Evolutionary conservation across 1,140 invertebrate species (phyloP).

Genomic region (Vanessa tameamea): DNA sequence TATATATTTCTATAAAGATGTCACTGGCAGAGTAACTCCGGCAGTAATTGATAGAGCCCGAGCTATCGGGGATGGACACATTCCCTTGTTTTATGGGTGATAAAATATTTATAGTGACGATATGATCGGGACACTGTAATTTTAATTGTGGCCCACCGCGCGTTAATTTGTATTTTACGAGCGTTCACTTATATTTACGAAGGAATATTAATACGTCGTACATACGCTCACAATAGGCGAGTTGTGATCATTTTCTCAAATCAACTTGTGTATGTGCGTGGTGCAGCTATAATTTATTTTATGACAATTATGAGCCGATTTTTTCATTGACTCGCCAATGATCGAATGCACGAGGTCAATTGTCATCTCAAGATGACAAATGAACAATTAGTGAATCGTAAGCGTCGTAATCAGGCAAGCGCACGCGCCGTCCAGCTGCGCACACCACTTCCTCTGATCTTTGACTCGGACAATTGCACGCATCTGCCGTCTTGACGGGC

Average conservation of each 20-base stretch:
- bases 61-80: slow-evolving; percentile 26
- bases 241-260: no score
- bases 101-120: slow-evolving; percentile 61
- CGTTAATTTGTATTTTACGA: slow-evolving; percentile 59
- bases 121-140: slow-evolving; percentile 57
- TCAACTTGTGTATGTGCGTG: no score
- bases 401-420: slow-evolving; percentile 52
- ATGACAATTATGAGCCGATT: neutral
- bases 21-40: neutral
- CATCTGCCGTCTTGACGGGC: slow-evolving; percentile 67
- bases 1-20: slow-evolving; percentile 6
- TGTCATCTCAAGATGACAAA: slow-evolving; percentile 52
- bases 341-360: slow-evolving; percentile 32
- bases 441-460: slow-evolving; percentile 75
- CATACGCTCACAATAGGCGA: no score
- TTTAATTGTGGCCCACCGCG: slow-evolving; percentile 68
- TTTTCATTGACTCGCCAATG: neutral
- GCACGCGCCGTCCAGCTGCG: slow-evolving; percentile 67
- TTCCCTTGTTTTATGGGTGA: slow-evolving; percentile 59
- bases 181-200: slow-evolving; percentile 43
- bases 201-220: slow-evolving; percentile 14
- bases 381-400: slow-evolving; percentile 52
- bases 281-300: no score
- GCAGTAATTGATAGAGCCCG: slow-evolving; percentile 1
- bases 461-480: slow-evolving; percentile 72